phyloP scores from a whole-genome alignment of 2,797 vertebrate genomes.

The Microhierax caerulescens region DNA sequence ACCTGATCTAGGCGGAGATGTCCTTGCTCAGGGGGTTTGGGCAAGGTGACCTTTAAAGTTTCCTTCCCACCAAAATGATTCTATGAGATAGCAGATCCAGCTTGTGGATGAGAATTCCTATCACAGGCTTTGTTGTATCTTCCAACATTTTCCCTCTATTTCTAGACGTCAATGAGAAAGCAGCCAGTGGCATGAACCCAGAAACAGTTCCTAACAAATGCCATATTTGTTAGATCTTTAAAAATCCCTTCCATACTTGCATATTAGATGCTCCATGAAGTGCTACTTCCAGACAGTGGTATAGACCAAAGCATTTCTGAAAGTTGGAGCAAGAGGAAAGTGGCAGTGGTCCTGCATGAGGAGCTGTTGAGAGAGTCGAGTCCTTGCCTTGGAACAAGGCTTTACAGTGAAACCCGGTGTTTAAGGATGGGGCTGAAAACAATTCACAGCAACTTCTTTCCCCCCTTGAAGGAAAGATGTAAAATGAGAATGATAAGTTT shows the following conservation, averaged over 20 bases:
- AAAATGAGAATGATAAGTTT: neutral
- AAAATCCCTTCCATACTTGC: neutral
- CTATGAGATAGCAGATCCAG: neutral
- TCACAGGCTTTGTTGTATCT: neutral
- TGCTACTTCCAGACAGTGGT: neutral
- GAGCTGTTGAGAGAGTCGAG: neutral
- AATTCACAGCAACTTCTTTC: neutral
- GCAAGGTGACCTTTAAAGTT: neutral
- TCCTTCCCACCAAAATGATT: neutral
- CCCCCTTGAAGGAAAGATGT: neutral
- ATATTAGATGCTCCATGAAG: neutral
- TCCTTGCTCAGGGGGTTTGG: neutral
- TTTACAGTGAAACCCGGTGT: neutral
- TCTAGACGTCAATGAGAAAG: neutral
- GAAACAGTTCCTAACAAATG: neutral
- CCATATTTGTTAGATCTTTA: neutral
- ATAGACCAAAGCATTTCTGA: neutral
- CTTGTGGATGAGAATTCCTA: neutral
- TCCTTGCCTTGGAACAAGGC: neutral
- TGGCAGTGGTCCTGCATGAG: neutral
- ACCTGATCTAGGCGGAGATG: neutral
- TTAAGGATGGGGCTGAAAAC: neutral
- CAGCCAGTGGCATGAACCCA: neutral
- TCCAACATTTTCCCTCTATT: neutral
- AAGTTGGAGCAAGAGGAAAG: neutral